Percentiles rank a stretch among this genome's conserved stretches.
These are phyloP conservation scores for Dendrolimus kikuchii DNA, from an alignment of 1,140 invertebrate species.

Conservation along the genomic window DNA sequence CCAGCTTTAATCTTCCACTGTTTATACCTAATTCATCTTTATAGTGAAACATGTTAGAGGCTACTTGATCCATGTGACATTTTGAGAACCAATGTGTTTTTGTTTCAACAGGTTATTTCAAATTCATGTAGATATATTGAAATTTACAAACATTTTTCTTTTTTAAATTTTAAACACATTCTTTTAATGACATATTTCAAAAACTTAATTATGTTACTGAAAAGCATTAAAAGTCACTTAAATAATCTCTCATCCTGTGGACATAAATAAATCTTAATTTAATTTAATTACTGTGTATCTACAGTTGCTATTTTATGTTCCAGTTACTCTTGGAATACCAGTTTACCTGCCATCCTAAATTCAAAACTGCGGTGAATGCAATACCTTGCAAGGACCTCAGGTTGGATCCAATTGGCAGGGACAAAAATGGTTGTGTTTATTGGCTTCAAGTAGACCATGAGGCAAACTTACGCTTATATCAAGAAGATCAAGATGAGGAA, in stretches of 20 bases:
- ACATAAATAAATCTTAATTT: not conserved
- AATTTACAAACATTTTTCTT: no score
- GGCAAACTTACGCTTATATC: conserved; percentile 91
- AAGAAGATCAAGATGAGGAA: conserved; percentile 96
- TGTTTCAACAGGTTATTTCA: no score
- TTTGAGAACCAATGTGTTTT: no score
- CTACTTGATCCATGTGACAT: no score
- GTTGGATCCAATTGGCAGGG: conserved; percentile 89
- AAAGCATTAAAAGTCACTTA: no score
- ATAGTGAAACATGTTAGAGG: no score
- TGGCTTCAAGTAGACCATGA: conserved; percentile 94
- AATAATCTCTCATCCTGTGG: not conserved
- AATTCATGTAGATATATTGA: no score
- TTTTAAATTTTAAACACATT: no score
- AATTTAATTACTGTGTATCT: not conserved
- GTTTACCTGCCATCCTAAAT: conserved; percentile 95
- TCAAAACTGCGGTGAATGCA: conserved; percentile 93
- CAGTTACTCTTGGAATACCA: conserved; percentile 94
- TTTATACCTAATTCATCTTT: no score
- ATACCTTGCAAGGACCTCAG: conserved; percentile 85
- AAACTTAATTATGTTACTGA: no score
- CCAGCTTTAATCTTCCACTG: no score
- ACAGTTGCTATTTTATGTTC: conserved; percentile 11
- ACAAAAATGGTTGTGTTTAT: conserved; percentile 91
- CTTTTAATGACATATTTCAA: no score